A percentile compares a stretch with the other conserved stretches of the same genome.
Conservation (phyloP, 2,113 vertebrate species). For the Macrotus californicus region DNA sequence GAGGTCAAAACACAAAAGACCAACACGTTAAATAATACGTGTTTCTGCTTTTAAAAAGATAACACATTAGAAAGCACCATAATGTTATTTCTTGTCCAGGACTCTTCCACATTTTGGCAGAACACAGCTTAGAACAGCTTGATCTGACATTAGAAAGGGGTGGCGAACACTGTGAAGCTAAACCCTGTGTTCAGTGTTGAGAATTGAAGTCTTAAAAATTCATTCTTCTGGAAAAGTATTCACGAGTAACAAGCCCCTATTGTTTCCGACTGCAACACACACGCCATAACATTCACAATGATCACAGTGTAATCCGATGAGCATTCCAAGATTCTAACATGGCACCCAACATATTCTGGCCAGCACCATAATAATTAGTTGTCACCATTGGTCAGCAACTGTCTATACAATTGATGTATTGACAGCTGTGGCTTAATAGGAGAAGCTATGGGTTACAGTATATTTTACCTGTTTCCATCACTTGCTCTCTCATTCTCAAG, state of each 20-base stretch:
- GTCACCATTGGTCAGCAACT: neutral
- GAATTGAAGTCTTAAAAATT: neutral
- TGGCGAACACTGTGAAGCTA: neutral
- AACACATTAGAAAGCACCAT: neutral
- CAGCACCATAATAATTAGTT: neutral
- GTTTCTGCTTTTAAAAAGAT: slow-evolving; percentile 14
- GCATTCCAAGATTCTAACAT: neutral
- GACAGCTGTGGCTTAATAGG: neutral
- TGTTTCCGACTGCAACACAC: neutral
- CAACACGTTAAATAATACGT: neutral
- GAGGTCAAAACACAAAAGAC: neutral
- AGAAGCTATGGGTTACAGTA: neutral
- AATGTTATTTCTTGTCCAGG: neutral
- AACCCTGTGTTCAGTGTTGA: neutral
- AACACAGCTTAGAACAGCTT: neutral
- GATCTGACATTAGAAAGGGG: neutral
- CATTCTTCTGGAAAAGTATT: neutral
- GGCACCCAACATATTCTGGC: neutral
- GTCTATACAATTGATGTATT: neutral
- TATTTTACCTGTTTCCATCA: neutral
- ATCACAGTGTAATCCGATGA: neutral
- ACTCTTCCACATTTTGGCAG: neutral
- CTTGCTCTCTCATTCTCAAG: neutral
- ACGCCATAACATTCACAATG: neutral
- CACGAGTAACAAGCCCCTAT: neutral